Base-by-base conservation (phyloP, 2,888 invertebrate genomes). In the Ferdinandea cuprea region DNA sequence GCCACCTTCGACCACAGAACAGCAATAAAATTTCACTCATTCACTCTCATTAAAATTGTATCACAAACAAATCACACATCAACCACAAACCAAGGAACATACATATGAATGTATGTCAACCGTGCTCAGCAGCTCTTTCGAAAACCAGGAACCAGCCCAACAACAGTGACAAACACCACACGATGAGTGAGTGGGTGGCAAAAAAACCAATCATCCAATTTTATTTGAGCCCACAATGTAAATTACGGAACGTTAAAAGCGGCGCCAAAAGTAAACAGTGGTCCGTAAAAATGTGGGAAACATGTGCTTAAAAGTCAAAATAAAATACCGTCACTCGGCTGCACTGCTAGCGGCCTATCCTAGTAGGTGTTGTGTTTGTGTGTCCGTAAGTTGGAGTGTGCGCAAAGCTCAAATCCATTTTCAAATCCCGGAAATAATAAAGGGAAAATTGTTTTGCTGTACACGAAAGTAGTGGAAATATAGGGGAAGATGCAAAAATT, bases 281-380 rank as follows among this genome's bases (percentile, higher is more conserved):
- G 11, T 30, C 25, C n/a, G 50, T 11, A 35, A 32, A 59, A 58
- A 35, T 61, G 48, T 52, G 21, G 32, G 21, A 58, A 83, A 78
- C 83, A 83, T 78, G 78, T 83, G 83, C 72, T 83, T 68, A 56
- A 68, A 63, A 32, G 65, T 68, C 66, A 52, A 68, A 78, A 68
- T 56, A 52, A 68, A 78, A 68, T 56, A 63, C 50, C 40, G 30
- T 40, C 37, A 32, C 21, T 50, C 59, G 35, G 4, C 28, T 35
- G 13, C 40, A 40, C 44, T 28, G 37, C 56, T 63, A 66, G 35
- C 19, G 59, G 52, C 44, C 21, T 58, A 69, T 42, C 32, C 35
- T 42, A 68, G 9, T 25, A 13, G 28, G 58, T 40, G n/a, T 30
- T 8, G 17, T 30, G n/a, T 37, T 9, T 28, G 25, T 48, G 25